These are phyloP conservation scores for Rhabdomys dilectus DNA, from an alignment of 2,113 vertebrate species.

Conservation along the genomic window DNA sequence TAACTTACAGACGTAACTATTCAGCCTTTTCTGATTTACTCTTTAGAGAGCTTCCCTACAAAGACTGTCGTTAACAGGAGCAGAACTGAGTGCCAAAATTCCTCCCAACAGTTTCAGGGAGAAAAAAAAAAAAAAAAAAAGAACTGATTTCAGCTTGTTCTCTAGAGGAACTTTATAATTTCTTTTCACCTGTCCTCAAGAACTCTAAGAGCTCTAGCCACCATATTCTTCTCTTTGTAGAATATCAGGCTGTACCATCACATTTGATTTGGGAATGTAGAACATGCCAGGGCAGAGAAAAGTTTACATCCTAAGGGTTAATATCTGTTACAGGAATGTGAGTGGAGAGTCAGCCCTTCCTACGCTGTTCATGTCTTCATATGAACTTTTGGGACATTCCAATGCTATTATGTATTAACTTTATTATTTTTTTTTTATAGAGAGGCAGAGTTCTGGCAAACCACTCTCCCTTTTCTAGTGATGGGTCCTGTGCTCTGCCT, in stretches of 20 bases:
- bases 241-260: slow-evolving; percentile 15
- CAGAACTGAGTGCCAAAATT: background rate
- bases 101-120: slow-evolving; percentile 27
- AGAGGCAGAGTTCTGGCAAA: background rate
- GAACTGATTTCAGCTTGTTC: background rate
- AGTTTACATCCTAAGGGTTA: slow-evolving; percentile 29
- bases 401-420: slow-evolving; percentile 17
- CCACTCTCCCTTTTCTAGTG: background rate
- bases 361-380: slow-evolving; percentile 4
- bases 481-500: background rate
- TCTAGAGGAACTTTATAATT: slow-evolving; percentile 20
- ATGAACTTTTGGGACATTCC: slow-evolving; percentile 36
- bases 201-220: background rate
- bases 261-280: slow-evolving; percentile 40
- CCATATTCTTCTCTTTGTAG: slow-evolving; percentile 35
- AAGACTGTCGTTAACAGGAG: background rate
- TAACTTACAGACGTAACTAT: slow-evolving; percentile 18
- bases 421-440: background rate
- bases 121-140: background rate
- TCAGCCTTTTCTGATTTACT: background rate
- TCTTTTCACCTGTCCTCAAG: slow-evolving; percentile 37
- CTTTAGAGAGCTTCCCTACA: background rate
- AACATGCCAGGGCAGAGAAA: slow-evolving; percentile 37
- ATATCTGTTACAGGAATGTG: slow-evolving; percentile 12
- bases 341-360: background rate